Evolutionary conservation across 53 echinoderm and acorn worm species (phyloP).

Genomic region (Crossaster papposus): DNA sequence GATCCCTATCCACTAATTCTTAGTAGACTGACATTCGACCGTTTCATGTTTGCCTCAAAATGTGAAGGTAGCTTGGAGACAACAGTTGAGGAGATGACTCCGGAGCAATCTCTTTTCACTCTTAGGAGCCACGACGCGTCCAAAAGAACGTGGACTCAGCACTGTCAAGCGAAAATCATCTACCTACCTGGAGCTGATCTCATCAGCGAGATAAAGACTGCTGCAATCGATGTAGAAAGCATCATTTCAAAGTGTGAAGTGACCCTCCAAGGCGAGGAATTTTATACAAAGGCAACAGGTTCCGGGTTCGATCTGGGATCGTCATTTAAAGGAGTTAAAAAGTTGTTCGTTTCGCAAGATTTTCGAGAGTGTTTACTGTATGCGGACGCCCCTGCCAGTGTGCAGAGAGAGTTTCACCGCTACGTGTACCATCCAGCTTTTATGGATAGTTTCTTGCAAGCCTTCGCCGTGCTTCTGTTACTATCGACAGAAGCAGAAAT

Average conservation of each 20-base stretch:
- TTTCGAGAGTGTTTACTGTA: constrained; percentile 45
- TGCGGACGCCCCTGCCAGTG: constrained; percentile 50
- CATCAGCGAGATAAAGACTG: not conserved
- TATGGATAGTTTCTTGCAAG: constrained; percentile 62
- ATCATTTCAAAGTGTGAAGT: not conserved
- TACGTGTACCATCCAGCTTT: constrained; percentile 76
- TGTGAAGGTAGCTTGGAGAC: constrained; percentile 49
- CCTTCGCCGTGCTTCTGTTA: constrained; percentile 6
- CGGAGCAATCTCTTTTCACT: constrained; percentile 29
- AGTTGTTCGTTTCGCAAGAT: not conserved
- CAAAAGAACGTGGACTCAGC: constrained; percentile 48
- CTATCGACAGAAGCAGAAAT: not conserved
- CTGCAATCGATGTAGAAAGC: constrained; percentile 40
- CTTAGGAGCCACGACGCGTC: constrained; percentile 35
- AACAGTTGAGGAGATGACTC: constrained; percentile 41
- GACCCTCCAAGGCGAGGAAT: not conserved
- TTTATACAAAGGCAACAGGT: constrained; percentile 21
- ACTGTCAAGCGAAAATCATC: constrained; percentile 22
- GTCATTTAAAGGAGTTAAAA: constrained; percentile 37
- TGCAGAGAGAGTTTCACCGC: constrained; percentile 54
- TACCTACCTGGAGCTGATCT: not conserved
- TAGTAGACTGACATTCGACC: constrained; percentile 46
- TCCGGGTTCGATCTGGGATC: constrained; percentile 67
- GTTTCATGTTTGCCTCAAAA: constrained; percentile 72
- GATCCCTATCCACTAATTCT: not conserved